These are phyloP conservation scores for Eubasilissa regina DNA, from an alignment of 1,140 invertebrate species.

Conservation along the genomic window DNA sequence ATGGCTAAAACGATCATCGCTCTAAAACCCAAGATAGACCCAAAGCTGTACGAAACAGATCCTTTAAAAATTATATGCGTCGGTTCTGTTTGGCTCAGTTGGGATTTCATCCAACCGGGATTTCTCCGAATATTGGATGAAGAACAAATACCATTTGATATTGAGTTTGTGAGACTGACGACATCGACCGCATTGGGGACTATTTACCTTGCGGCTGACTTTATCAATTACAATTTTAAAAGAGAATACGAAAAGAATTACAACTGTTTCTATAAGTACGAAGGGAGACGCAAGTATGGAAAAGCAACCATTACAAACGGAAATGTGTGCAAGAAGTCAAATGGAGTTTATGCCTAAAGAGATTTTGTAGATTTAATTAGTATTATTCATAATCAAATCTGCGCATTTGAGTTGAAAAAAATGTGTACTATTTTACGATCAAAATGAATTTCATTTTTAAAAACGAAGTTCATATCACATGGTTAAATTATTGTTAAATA, in stretches of 20 bases:
- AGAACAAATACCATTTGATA: conserved; percentile 69
- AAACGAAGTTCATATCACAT: too few species aligned
- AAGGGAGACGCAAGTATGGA: conserved; percentile 45
- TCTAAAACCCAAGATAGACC: conserved; percentile 79
- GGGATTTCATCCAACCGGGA: conserved; percentile 84
- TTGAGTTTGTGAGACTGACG: conserved; percentile 78
- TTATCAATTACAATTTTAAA: conserved; percentile 68
- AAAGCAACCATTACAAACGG: conserved; percentile 43
- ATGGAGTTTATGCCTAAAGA: conserved; percentile 21
- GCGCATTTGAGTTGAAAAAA: not conserved
- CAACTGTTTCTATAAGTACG: conserved; percentile 66
- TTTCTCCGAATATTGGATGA: conserved; percentile 76
- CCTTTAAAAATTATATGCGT: conserved; percentile 91
- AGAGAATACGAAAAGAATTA: conserved; percentile 72
- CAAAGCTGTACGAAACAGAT: conserved; percentile 72
- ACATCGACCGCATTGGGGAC: conserved; percentile 82
- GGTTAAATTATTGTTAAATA: too few species aligned
- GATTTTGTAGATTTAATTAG: not conserved
- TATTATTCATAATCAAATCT: not conserved
- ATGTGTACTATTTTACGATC: too few species aligned
- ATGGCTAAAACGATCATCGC: conserved; percentile 84
- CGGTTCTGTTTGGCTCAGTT: conserved; percentile 97
- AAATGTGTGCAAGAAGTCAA: conserved; percentile 13
- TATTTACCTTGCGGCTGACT: conserved; percentile 81
- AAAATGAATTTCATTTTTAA: too few species aligned